Percentiles rank a stretch among this genome's conserved stretches.
Evolutionary conservation across 1,140 invertebrate species (phyloP).

Genomic region (Papilio polytes): DNA sequence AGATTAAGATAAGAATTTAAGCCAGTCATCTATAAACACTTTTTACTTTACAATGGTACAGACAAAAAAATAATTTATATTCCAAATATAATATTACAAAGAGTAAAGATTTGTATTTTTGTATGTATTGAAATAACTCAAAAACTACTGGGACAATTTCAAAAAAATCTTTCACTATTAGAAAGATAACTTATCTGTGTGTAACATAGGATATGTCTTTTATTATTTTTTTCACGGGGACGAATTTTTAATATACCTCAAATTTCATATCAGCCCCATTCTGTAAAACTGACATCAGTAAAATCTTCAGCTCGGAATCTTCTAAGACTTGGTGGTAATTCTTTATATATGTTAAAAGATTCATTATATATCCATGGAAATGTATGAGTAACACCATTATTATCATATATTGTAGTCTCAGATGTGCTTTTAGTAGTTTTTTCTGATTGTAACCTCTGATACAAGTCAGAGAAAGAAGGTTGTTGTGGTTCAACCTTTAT

Average conservation of each 20-base stretch:
- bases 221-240: too few relatives aligned
- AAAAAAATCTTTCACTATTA: too few relatives aligned
- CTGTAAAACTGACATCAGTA: slow-evolving; percentile 72
- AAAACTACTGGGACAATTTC: too few relatives aligned
- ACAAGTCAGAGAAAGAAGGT: slow-evolving; percentile 77
- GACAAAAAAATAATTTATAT: too few relatives aligned
- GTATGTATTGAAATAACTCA: too few relatives aligned
- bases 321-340: slow-evolving; percentile 86
- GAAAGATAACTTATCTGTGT: too few relatives aligned
- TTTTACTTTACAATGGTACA: too few relatives aligned
- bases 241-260: background rate
- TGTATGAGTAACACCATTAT: slow-evolving; percentile 70
- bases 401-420: slow-evolving; percentile 64
- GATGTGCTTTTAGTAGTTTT: slow-evolving; percentile 51
- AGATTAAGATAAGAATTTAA: too few relatives aligned
- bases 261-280: slow-evolving; percentile 81
- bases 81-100: too few relatives aligned
- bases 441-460: slow-evolving; percentile 76
- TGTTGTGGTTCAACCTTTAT: slow-evolving; percentile 54
- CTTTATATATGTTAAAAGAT: slow-evolving; percentile 76
- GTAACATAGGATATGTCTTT: too few relatives aligned
- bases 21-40: too few relatives aligned
- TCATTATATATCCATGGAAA: slow-evolving; percentile 84
- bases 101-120: too few relatives aligned
- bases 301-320: slow-evolving; percentile 84